A percentile compares a stretch with the other conserved stretches of the same genome.
These are phyloP conservation scores for Eupithecia vulgata DNA, from an alignment of 2,888 invertebrate genomes.

Conservation along the genomic window DNA sequence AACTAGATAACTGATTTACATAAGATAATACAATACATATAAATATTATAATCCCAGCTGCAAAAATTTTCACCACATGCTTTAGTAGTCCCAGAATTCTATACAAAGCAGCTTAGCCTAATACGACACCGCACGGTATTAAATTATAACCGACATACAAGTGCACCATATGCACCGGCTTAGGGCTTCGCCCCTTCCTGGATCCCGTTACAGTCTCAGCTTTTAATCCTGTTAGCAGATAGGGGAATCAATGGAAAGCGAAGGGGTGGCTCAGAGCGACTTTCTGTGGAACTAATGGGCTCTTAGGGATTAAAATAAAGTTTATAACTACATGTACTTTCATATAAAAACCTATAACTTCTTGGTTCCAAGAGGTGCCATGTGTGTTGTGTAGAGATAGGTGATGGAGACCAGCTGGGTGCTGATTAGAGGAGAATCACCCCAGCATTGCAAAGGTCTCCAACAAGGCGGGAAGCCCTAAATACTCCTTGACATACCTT, in stretches of 20 bases:
- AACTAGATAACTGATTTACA: no score
- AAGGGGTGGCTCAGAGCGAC: neutral
- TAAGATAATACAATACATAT: no score
- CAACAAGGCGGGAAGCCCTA: no score
- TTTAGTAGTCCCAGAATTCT: neutral
- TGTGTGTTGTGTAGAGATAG: no score
- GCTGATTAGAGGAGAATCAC: no score
- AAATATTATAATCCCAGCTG: no score
- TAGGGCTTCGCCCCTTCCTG: slow-evolving; percentile 28
- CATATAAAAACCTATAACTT: no score
- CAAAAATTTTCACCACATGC: neutral
- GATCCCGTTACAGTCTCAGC: slow-evolving; percentile 39
- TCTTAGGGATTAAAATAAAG: neutral
- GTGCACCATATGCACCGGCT: slow-evolving; percentile 32
- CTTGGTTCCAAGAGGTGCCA: no score
- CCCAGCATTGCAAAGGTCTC: no score
- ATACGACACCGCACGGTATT: slow-evolving; percentile 19
- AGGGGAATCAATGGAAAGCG: slow-evolving; percentile 19
- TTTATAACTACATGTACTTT: no score
- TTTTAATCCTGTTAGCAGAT: slow-evolving; percentile 29
- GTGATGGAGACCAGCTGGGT: no score
- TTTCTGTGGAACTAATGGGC: neutral
- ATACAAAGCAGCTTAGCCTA: slow-evolving; percentile 18
- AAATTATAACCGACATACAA: slow-evolving; percentile 28
- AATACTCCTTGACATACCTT: no score